phyloP scores from a whole-genome alignment of 1,140 invertebrate genomes.

The Caerostris extrusa region DNA sequence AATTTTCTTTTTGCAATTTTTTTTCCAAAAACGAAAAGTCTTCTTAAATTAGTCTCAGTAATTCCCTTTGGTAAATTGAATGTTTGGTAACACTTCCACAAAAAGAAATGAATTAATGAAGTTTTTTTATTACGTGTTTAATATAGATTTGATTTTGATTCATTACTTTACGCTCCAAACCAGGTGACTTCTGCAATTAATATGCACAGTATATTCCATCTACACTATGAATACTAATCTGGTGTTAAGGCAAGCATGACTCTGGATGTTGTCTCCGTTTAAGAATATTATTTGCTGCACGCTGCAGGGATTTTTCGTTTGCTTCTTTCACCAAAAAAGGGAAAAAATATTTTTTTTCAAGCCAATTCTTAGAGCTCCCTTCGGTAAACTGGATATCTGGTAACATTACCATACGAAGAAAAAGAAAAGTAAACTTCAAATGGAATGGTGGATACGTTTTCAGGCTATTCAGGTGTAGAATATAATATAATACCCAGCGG shows the following conservation, averaged over 20 bases:
- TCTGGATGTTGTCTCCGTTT: not conserved
- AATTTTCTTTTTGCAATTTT: no score
- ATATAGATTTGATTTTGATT: no score
- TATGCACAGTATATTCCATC: not conserved
- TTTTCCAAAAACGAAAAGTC: no score
- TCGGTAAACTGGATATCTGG: constrained; percentile 28
- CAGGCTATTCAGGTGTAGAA: constrained; percentile 27
- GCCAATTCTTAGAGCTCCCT: not conserved
- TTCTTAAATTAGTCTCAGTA: no score
- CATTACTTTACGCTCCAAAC: no score
- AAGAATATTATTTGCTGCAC: not conserved
- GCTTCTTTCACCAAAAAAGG: not conserved
- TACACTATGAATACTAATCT: not conserved
- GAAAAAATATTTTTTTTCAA: not conserved
- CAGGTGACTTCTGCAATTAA: not conserved
- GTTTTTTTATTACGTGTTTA: no score
- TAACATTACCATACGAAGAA: constrained; percentile 26
- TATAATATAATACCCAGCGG: constrained; percentile 62
- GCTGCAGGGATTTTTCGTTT: not conserved
- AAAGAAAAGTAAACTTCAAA: not conserved
- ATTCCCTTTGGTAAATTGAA: no score
- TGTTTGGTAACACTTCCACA: no score
- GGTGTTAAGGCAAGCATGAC: not conserved
- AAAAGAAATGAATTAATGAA: no score
- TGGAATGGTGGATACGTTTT: no score